These are phyloP conservation scores for Ptychoptera contaminata DNA, from an alignment of 2,888 invertebrate genomes.

Conservation along the genomic window DNA sequence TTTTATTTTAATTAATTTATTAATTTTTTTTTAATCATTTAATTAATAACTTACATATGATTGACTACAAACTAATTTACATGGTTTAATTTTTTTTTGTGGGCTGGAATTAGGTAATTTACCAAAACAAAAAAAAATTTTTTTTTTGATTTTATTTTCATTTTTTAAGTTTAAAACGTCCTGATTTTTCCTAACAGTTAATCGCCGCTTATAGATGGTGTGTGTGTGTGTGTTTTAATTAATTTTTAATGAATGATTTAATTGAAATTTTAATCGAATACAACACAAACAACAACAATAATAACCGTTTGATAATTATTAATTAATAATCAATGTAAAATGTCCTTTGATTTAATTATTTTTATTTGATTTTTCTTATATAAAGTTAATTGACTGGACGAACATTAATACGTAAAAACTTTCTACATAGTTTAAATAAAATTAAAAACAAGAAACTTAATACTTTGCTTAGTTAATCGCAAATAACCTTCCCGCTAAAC, in stretches of 20 bases:
- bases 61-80: background rate
- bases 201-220: background rate
- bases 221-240: slow-evolving; percentile 1
- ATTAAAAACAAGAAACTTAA: too few relatives aligned
- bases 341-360: background rate
- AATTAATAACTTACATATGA: background rate
- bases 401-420: too few relatives aligned
- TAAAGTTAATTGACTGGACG: too few relatives aligned
- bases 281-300: slow-evolving; percentile 2
- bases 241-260: background rate
- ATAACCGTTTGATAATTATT: background rate
- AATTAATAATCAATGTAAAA: background rate
- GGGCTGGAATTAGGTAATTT: background rate
- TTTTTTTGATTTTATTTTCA: slow-evolving; percentile 9
- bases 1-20: background rate
- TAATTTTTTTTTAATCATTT: background rate
- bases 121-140: slow-evolving; percentile 3
- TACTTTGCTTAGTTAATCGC: too few relatives aligned
- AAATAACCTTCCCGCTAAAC: too few relatives aligned
- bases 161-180: slow-evolving; percentile 7
- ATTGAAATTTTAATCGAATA: background rate
- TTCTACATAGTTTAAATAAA: too few relatives aligned
- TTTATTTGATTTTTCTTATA: background rate
- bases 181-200: slow-evolving; percentile 2
- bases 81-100: background rate